A percentile compares a stretch with the other conserved stretches of the same genome.
phyloP scores from a whole-genome alignment of 2,797 vertebrate genomes.

The Urosaurus nigricauda region DNA sequence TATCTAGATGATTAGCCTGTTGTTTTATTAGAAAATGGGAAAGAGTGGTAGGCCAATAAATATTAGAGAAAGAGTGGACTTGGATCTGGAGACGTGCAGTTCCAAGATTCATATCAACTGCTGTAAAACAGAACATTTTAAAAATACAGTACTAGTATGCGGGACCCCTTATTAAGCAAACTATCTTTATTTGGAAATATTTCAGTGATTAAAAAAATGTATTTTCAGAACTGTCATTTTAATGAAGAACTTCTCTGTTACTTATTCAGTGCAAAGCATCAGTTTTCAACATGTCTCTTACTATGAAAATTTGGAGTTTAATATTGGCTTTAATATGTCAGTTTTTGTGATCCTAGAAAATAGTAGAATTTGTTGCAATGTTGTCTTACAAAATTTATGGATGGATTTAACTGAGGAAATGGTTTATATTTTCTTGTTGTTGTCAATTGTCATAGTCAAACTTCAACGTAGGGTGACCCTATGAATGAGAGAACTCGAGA shows the following conservation, averaged over 20 bases:
- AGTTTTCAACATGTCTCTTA: background rate
- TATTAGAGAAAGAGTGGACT: background rate
- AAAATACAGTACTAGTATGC: background rate
- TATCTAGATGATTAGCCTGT: background rate
- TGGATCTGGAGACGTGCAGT: background rate
- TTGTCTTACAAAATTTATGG: background rate
- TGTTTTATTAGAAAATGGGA: background rate
- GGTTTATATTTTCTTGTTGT: no score
- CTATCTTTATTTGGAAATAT: background rate
- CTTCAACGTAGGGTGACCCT: no score
- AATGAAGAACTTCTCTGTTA: background rate
- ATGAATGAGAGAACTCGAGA: no score
- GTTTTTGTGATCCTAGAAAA: background rate
- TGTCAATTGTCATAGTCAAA: no score
- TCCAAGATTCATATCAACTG: background rate
- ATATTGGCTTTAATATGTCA: background rate
- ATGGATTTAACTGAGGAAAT: background rate
- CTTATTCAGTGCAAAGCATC: background rate
- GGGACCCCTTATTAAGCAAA: background rate
- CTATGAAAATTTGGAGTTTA: background rate
- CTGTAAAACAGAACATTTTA: background rate
- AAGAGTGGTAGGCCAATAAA: background rate
- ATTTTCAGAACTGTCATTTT: background rate
- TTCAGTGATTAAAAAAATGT: no score
- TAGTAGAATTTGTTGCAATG: background rate